phyloP scores from a whole-genome alignment of 1,140 invertebrate species.

The Coenobita brevimanus region DNA sequence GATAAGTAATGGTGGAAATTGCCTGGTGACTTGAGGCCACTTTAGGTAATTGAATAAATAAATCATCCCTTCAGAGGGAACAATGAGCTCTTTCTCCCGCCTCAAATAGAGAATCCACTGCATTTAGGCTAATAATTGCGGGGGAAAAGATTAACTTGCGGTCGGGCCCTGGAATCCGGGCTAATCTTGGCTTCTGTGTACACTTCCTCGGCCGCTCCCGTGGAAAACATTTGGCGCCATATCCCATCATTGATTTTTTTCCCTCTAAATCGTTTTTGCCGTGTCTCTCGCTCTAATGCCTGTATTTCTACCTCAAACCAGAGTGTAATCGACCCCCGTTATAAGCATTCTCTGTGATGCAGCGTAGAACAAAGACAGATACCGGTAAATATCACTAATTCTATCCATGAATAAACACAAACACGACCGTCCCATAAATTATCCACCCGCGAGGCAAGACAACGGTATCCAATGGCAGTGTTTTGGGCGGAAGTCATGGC shows the following conservation, averaged over 20 bases:
- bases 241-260: too few relatives aligned
- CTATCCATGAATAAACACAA: conserved; percentile 26
- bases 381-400: conserved; percentile 24
- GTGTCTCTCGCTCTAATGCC: too few relatives aligned
- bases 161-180: too few relatives aligned
- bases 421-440: conserved; percentile 24
- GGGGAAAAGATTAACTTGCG: background rate
- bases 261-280: too few relatives aligned
- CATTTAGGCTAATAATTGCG: background rate
- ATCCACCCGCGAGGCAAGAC: background rate
- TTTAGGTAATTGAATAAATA: conserved; percentile 14
- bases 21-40: background rate
- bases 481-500: too few relatives aligned
- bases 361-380: background rate
- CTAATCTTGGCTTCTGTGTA: too few relatives aligned
- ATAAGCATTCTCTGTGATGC: background rate
- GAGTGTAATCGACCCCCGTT: too few relatives aligned
- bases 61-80: background rate
- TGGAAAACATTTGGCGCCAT: too few relatives aligned
- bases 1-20: conserved; percentile 9
- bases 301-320: too few relatives aligned
- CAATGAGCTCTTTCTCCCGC: background rate
- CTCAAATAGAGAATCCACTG: background rate
- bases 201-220: too few relatives aligned
- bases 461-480: too few relatives aligned